Base-by-base conservation (phyloP, 2,888 invertebrate species). In the Clanis bilineata region DNA sequence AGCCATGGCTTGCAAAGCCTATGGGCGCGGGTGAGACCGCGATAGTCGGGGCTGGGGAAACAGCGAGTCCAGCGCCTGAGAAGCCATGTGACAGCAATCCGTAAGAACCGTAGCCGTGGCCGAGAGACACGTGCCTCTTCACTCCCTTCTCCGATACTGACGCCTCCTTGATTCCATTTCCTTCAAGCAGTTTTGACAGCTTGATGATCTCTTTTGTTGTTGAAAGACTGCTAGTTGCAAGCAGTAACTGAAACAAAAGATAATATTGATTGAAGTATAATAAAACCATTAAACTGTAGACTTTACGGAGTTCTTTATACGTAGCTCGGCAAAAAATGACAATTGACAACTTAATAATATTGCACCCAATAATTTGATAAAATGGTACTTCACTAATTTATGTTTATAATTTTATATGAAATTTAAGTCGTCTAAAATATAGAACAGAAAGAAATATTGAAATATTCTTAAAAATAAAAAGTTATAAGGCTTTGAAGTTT, bases 161-260 rank as follows among this genome's bases (percentile, higher is more conserved):
- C 10, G 74, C 69, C n/a, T 90, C 88, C 60, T 85, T 88, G 25
- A 90, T 86, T 9, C 88, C 89, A 39, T 85, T 82, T 18, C 67
- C 72, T 62, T 85, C 82, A 36, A 90, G 74, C 4, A 89, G 70
- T 61, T 87, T 79, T 36, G 90, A 89, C 41, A 89, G 68, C 67
- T 85, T 86, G 5, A 79, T 85, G 58, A 86, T 72, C 68, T 87
- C 83, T 73, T 85, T 84, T 64, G 85, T 72, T 72, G 74, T 74
- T 76, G 86, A 82, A 67, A 87, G 72, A 69, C 85, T 86, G 79
- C 85, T 84, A 66, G 75, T 73, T 64, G 84, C 69, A 65, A 91
- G 85, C 81, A 90, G 80, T 68, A 90, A 73, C 91, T 91, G 82
- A 3, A 6, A 59, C 39, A 56, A 62, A 56, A 58, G 39, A 56